phyloP scores from a whole-genome alignment of 2,113 vertebrate genomes.

The Rhagologus leucostigma region DNA sequence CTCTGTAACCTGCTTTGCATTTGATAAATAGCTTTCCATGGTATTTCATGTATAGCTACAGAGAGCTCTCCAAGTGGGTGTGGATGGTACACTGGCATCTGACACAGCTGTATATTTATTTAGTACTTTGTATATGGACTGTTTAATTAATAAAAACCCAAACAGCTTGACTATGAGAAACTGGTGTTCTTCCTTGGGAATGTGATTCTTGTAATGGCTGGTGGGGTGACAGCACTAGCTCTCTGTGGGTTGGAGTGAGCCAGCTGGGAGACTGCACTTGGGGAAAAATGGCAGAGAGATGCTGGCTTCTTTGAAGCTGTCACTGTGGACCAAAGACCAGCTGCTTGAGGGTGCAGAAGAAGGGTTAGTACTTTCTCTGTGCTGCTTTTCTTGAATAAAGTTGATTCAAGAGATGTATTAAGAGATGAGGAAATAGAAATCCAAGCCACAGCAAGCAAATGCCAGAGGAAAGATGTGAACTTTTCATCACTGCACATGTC shows the following conservation, averaged over 20 bases:
- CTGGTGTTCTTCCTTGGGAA: not conserved
- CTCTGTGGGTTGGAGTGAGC: not conserved
- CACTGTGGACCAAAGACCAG: not conserved
- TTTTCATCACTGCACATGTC: not conserved
- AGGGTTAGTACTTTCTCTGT: not conserved
- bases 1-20: conserved; percentile 7
- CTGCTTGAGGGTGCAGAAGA: not conserved
- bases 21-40: not conserved
- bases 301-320: not conserved
- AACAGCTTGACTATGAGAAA: not conserved
- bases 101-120: conserved; percentile 47
- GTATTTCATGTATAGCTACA: not conserved
- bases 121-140: conserved; percentile 31
- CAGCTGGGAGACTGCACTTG: not conserved
- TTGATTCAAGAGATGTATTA: not conserved
- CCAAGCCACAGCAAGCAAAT: not conserved
- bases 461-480: not conserved
- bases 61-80: not conserved
- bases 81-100: not conserved
- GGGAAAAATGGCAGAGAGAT: not conserved
- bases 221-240: not conserved
- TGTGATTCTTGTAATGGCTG: not conserved
- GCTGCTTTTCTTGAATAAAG: not conserved
- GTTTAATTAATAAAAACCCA: conserved; percentile 53
- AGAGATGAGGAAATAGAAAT: not conserved